Evolutionary conservation across 2,113 vertebrate species (phyloP).

Genomic region (Petromus typicus): DNA sequence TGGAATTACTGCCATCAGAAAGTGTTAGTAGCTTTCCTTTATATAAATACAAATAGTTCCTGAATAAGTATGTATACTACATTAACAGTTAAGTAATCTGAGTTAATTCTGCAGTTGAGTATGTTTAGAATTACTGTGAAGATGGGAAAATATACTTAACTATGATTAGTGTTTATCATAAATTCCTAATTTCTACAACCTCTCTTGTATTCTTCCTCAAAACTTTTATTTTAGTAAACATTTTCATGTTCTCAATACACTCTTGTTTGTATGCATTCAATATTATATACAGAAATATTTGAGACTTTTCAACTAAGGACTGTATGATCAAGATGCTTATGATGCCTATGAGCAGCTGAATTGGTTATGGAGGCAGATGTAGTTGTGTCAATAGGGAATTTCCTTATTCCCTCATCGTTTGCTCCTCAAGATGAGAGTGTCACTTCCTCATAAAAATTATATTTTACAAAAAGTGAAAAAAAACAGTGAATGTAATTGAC

Average conservation of each 20-base stretch:
- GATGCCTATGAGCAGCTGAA: too few species aligned
- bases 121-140: conserved; percentile 2
- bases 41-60: conserved; percentile 89
- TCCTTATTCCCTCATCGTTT: not conserved
- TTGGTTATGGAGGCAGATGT: not conserved
- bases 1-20: conserved; percentile 94
- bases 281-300: not conserved
- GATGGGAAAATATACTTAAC: not conserved
- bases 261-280: not conserved
- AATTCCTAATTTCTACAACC: not conserved
- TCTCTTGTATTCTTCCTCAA: not conserved
- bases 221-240: not conserved
- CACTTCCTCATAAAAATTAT: not conserved
- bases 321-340: not conserved
- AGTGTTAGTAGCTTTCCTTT: conserved; percentile 93
- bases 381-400: not conserved
- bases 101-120: conserved; percentile 86
- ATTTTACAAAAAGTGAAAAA: not conserved
- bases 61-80: conserved; percentile 87
- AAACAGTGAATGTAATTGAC: not conserved
- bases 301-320: not conserved
- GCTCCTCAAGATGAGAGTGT: not conserved
- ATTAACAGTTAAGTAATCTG: conserved; percentile 85
- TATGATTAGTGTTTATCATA: not conserved
- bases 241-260: not conserved